Evolutionary conservation across 2,113 vertebrate species (phyloP).

Genomic region (Podocnemis expansa): DNA sequence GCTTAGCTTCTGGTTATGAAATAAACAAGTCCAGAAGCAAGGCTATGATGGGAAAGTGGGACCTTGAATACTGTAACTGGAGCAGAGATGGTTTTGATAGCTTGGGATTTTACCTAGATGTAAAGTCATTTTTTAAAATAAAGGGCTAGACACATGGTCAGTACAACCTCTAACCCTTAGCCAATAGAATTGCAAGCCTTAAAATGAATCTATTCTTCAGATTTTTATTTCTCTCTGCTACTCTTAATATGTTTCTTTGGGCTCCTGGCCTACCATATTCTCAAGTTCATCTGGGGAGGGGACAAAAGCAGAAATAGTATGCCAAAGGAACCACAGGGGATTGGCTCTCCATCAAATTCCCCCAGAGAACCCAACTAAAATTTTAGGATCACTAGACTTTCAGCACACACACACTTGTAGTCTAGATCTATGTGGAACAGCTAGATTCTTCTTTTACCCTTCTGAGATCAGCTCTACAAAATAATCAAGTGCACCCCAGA

Average conservation of each 20-base stretch:
- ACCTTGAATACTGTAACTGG: not conserved
- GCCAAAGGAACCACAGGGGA: not conserved
- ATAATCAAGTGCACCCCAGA: not conserved
- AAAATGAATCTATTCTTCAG: not conserved
- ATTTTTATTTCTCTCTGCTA: not conserved
- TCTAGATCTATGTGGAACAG: not conserved
- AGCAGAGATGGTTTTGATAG: not conserved
- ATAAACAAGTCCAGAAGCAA: not conserved
- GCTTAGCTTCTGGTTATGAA: not conserved
- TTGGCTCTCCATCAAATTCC: not conserved
- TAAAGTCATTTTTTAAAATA: not conserved
- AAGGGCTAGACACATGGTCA: not conserved
- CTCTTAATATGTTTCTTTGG: not conserved
- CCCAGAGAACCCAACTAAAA: not conserved
- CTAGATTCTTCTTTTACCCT: not conserved
- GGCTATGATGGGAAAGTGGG: not conserved
- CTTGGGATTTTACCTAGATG: conserved; percentile 5
- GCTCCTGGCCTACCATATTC: too few species aligned
- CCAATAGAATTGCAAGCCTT: not conserved
- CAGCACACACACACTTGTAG: not conserved
- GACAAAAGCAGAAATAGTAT: not conserved
- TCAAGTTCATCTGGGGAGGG: not conserved
- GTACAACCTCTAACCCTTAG: not conserved
- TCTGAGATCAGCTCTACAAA: not conserved
- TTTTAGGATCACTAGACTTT: not conserved